Evolutionary conservation across 2,113 vertebrate genomes (phyloP), one percentile per base, ranked within the genome.

Genomic region (Dunckerocampus dactyliophorus): DNA sequence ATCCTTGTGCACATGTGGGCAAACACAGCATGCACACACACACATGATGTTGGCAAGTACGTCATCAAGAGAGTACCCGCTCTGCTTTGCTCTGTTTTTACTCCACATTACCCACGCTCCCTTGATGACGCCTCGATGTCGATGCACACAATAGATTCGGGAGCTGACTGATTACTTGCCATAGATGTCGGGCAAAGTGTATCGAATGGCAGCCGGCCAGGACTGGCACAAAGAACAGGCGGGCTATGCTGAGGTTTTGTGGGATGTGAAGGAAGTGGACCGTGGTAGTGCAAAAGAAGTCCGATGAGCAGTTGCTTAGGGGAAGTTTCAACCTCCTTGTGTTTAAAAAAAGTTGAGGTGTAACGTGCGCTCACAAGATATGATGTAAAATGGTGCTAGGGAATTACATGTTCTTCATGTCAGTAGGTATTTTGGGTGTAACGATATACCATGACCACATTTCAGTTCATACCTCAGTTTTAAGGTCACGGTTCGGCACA

Each of bases 101-200:
- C 62, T 81, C 67, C 55, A 65, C 72, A 76, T 81, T 75, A 81
- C 76, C 77, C 76, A 70, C 31, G 4, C 56, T 69, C 69, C 72
- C 76, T 31, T 15, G 10, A 57, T 20, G 48, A 20, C 20, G 6
- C n/a, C 47, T 55, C 50, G 31, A 4, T 34, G 31, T 34, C 6
- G 31, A 43, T 43, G 39, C 39, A 43, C 39, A 43, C 39, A 43
- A 43, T 43, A 43, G 11, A 42, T 42, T 13, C 3, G 9, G 39
- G 39, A 65, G 65, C 49, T 69, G 56, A 47, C 61, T 54, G 47
- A 53, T 53, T 62, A 48, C 9, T n/a, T 48, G 47, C 47, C 20
- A 11, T 48, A 48, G 47, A 21, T 3, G 39, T 43, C 39, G 13
- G 43, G 24, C 12, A 17, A 31, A 72, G 52, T 43, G 19, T 20